These are phyloP conservation scores for Ylistrum balloti DNA, from an alignment of 1,140 invertebrate species.

Conservation along the genomic window DNA sequence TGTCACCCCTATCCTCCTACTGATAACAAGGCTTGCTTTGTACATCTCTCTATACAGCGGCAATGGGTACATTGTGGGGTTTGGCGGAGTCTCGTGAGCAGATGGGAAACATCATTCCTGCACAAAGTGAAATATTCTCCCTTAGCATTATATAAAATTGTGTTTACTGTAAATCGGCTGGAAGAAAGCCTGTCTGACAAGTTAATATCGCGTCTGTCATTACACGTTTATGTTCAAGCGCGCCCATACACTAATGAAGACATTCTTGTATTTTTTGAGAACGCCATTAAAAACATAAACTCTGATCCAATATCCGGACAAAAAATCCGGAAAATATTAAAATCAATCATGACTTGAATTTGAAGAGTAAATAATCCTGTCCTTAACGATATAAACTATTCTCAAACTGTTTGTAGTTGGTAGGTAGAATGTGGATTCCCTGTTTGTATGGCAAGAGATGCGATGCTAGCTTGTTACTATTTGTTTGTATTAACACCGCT, in stretches of 20 bases:
- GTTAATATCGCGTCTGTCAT: background rate
- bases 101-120: slow-evolving; percentile 17
- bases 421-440: too few species aligned
- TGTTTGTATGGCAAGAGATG: background rate
- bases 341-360: background rate
- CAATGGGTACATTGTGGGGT: background rate
- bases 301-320: background rate
- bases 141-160: background rate
- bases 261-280: too few species aligned
- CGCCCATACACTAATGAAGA: background rate
- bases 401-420: too few species aligned
- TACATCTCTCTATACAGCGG: background rate
- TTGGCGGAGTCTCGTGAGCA: background rate
- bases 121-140: background rate
- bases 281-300: background rate
- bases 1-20: slow-evolving; percentile 4
- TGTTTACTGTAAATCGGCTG: slow-evolving; percentile 19
- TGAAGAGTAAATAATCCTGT: too few species aligned
- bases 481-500: background rate
- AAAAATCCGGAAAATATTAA: background rate
- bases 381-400: too few species aligned
- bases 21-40: background rate
- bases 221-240: background rate
- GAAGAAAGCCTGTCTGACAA: slow-evolving; percentile 2
- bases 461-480: background rate